These are phyloP conservation scores for Rhyacophila evoluta DNA, from an alignment of 2,888 invertebrate species.

Conservation along the genomic window DNA sequence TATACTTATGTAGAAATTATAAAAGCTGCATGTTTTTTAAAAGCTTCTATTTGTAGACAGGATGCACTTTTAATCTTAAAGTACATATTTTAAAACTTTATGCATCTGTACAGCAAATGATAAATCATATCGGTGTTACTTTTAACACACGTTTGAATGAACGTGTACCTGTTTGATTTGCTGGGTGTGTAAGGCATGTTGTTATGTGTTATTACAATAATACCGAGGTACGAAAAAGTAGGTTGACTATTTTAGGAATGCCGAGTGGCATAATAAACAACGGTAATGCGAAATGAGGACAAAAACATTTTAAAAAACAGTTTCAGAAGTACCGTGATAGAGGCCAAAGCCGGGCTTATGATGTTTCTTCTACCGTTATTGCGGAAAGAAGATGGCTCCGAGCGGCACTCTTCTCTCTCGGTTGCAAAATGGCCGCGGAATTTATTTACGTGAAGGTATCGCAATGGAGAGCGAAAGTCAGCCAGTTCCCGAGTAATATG, in stretches of 20 bases:
- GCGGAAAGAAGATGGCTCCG: constrained; percentile 17
- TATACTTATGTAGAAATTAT: no score
- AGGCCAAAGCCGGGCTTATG: neutral
- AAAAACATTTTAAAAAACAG: constrained; percentile 16
- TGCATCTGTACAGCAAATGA: no score
- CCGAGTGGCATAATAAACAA: constrained; percentile 11
- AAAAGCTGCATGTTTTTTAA: no score
- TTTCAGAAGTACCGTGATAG: constrained; percentile 22
- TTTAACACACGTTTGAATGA: no score
- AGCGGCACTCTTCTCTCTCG: neutral
- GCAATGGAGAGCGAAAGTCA: constrained; percentile 15
- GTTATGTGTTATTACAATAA: neutral
- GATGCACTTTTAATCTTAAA: no score
- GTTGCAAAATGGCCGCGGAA: constrained; percentile 9
- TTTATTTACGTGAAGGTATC: constrained; percentile 13
- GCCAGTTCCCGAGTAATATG: neutral
- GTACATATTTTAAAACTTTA: no score
- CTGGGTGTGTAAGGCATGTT: neutral
- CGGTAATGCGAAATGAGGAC: constrained; percentile 4
- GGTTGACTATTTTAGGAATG: constrained; percentile 22
- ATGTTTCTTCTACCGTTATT: neutral
- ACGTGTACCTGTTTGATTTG: neutral
- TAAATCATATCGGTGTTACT: no score
- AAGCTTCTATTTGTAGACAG: no score
- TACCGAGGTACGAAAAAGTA: neutral